phyloP scores from a whole-genome alignment of 2,888 invertebrate species.

The Notocelia uddmanniana region DNA sequence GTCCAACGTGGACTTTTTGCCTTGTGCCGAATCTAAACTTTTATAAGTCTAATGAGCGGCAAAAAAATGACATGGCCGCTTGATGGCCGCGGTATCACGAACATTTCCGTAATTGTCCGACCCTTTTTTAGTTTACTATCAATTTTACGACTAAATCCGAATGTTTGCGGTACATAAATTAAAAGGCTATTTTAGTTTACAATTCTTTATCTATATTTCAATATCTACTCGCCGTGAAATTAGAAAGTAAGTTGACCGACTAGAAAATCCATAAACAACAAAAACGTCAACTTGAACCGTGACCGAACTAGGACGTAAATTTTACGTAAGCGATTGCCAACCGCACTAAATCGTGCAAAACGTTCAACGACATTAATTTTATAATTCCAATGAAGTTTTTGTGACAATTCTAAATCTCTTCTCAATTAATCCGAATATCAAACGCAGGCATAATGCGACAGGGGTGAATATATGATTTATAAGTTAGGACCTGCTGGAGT shows the following conservation, averaged over 20 bases:
- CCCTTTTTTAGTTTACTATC: slow-evolving; percentile 40
- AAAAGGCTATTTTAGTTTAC: slow-evolving; percentile 3
- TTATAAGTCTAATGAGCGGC: slow-evolving; percentile 14
- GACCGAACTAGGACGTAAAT: slow-evolving; percentile 37
- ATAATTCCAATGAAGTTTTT: slow-evolving; percentile 35
- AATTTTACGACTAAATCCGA: slow-evolving; percentile 37
- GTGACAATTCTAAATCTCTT: slow-evolving; percentile 51
- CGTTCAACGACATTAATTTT: slow-evolving; percentile 43
- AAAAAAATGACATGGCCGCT: slow-evolving; percentile 7
- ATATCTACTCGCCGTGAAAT: slow-evolving; percentile 3
- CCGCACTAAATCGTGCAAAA: slow-evolving; percentile 39
- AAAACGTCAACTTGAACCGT: slow-evolving; percentile 31
- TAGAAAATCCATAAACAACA: slow-evolving; percentile 40
- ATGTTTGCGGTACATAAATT: slow-evolving; percentile 15
- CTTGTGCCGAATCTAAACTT: slow-evolving; percentile 20
- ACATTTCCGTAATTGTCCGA: slow-evolving; percentile 43
- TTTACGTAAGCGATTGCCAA: slow-evolving; percentile 43
- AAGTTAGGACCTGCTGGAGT: slow-evolving; percentile 57
- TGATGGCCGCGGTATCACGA: slow-evolving; percentile 27
- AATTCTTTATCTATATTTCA: background rate
- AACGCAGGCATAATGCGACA: slow-evolving; percentile 57
- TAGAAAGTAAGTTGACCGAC: slow-evolving; percentile 29
- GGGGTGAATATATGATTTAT: slow-evolving; percentile 58
- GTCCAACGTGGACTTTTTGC: too few relatives aligned
- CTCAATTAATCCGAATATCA: slow-evolving; percentile 64